Conservation (phyloP, 2,113 vertebrate genomes). For the Felis chaus region DNA sequence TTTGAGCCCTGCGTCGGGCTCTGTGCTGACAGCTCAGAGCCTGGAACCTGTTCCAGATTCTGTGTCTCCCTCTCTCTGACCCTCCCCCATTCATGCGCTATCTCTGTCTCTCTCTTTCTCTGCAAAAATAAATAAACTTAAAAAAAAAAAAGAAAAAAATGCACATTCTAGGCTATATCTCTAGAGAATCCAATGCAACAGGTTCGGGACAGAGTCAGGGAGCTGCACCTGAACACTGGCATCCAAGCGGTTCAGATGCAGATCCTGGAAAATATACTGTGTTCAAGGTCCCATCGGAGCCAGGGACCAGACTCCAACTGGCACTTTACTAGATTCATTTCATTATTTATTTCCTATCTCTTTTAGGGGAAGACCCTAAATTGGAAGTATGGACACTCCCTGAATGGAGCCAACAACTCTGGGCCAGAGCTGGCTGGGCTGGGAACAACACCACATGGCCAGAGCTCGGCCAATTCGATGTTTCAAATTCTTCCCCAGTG, state of each 20-base stretch:
- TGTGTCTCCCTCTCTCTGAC: no score
- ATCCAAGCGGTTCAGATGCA: background rate
- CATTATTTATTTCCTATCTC: background rate
- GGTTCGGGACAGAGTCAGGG: background rate
- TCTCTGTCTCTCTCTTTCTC: no score
- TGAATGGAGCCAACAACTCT: background rate
- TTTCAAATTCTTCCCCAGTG: background rate
- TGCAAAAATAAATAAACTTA: no score
- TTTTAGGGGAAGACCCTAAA: background rate
- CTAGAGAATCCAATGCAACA: background rate
- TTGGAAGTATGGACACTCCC: background rate
- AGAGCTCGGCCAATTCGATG: background rate
- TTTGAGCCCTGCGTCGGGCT: no score
- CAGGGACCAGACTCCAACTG: background rate
- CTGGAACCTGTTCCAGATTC: no score
- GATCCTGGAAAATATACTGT: background rate
- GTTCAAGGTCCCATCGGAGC: background rate
- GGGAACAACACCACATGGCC: background rate
- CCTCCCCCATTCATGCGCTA: no score
- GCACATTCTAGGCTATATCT: background rate
- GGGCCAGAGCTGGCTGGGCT: background rate
- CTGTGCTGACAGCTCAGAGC: no score
- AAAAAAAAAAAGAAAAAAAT: background rate
- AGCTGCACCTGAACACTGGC: background rate
- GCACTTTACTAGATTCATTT: background rate